These are phyloP conservation scores for Dendrocincla tyrannina DNA, from an alignment of 2,797 vertebrate species.

Conservation along the genomic window DNA sequence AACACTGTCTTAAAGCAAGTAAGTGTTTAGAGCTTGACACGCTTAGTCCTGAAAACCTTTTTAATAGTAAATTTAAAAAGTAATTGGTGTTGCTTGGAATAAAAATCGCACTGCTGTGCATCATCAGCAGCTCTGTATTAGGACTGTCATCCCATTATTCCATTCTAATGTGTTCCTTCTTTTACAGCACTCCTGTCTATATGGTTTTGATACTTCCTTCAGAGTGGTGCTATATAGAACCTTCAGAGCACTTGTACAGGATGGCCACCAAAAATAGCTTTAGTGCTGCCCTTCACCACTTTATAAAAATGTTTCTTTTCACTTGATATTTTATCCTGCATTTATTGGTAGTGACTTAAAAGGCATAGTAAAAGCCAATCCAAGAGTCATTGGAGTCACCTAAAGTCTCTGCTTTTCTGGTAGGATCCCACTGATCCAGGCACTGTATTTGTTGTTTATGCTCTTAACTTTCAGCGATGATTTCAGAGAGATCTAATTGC, in stretches of 20 bases:
- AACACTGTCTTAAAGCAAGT: constrained; percentile 44
- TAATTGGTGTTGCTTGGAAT: neutral
- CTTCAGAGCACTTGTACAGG: neutral
- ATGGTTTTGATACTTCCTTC: neutral
- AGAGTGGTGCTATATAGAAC: neutral
- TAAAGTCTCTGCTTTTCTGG: neutral
- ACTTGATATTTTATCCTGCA: neutral
- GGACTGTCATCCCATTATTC: neutral
- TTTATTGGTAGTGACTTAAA: neutral
- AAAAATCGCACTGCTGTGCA: neutral
- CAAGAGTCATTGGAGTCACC: neutral
- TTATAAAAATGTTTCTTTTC: neutral
- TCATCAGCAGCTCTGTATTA: neutral
- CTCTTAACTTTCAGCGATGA: neutral
- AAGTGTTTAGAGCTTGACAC: constrained; percentile 33
- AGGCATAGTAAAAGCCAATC: neutral
- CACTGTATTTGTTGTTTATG: neutral
- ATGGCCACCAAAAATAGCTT: neutral
- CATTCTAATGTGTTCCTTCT: neutral
- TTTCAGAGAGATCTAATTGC: neutral
- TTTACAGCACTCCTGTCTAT: neutral
- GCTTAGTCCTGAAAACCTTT: constrained; percentile 15
- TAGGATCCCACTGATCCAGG: neutral
- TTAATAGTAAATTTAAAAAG: constrained; percentile 7
- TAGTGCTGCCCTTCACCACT: neutral